phyloP scores from a whole-genome alignment of 2,113 vertebrate genomes.

The Neolamprologus hecqui region DNA sequence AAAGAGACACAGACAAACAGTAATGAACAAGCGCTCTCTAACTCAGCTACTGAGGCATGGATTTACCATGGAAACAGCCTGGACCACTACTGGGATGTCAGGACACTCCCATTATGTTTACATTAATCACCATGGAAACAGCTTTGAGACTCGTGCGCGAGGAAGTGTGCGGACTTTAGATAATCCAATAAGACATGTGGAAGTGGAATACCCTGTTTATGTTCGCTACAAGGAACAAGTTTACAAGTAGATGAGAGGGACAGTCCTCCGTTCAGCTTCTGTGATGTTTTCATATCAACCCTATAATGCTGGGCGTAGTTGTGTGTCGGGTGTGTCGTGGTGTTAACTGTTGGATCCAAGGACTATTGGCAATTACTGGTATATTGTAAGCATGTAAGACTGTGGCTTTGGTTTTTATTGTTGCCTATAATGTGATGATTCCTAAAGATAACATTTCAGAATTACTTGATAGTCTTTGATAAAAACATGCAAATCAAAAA shows the following conservation, averaged over 20 bases:
- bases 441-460: neutral
- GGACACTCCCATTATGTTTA: constrained; percentile 38
- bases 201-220: neutral
- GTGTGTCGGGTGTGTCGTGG: neutral
- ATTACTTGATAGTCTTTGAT: neutral
- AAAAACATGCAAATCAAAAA: neutral
- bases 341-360: neutral
- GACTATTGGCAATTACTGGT: neutral
- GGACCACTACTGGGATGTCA: neutral
- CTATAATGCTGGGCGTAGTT: neutral
- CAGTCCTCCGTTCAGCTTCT: neutral
- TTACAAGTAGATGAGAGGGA: neutral
- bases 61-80: constrained; percentile 45
- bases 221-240: neutral
- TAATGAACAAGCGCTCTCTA: neutral
- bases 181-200: neutral
- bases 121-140: constrained; percentile 19
- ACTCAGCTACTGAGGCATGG: neutral
- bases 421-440: neutral
- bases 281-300: neutral
- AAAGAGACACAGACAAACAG: neutral
- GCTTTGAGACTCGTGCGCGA: neutral
- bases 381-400: neutral
- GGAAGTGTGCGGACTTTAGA: neutral
- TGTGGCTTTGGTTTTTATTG: neutral